Evolutionary conservation across 2,797 vertebrate species (phyloP).

Genomic region (Sciaenops ocellatus): DNA sequence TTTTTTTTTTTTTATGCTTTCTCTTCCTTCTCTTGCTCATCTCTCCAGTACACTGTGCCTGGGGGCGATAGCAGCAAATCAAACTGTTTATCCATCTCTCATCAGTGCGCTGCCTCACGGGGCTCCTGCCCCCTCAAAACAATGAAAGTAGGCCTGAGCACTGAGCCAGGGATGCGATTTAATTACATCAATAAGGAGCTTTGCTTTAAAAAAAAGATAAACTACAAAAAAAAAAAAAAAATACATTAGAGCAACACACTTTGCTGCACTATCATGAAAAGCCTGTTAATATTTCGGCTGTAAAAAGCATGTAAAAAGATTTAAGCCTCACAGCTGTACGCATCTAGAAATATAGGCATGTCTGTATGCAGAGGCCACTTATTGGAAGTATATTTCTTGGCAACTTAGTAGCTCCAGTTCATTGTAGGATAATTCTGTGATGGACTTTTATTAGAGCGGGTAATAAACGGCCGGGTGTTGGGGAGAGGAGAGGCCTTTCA

Average conservation of each 20-base stretch:
- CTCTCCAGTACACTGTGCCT: constrained; percentile 89
- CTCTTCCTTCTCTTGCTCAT: constrained; percentile 78
- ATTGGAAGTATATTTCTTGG: constrained; percentile 72
- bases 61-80: constrained; percentile 86
- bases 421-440: constrained; percentile 76
- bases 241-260: constrained; percentile 51
- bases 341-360: constrained; percentile 28
- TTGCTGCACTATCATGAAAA: constrained; percentile 61
- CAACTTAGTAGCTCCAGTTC: constrained; percentile 69
- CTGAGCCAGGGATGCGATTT: constrained; percentile 79
- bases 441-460: constrained; percentile 88
- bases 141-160: constrained; percentile 80
- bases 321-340: constrained; percentile 30
- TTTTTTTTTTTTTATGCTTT: constrained; percentile 55
- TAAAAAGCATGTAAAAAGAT: constrained; percentile 38
- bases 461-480: constrained; percentile 88
- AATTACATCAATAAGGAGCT: constrained; percentile 84
- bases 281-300: constrained; percentile 54
- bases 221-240: constrained; percentile 53
- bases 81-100: constrained; percentile 88
- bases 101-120: constrained; percentile 81
- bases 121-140: constrained; percentile 85
- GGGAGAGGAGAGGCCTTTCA: constrained; percentile 89
- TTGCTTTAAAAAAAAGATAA: constrained; percentile 55
- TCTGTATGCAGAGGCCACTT: constrained; percentile 38